Conservation (phyloP, 2,888 invertebrate genomes). For the Arge pagana region DNA sequence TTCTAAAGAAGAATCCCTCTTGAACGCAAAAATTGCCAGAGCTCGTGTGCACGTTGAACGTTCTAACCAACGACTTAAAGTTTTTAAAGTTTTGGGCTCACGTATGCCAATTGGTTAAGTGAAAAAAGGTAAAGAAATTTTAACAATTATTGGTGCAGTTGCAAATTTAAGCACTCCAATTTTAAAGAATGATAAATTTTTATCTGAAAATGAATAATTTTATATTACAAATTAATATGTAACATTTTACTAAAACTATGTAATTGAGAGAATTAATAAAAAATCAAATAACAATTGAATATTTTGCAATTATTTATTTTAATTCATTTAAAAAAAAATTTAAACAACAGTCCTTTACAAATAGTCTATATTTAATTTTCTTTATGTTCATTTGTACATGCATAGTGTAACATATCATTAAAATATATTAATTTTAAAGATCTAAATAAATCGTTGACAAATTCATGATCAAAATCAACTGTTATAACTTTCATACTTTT, state of each 20-base stretch:
- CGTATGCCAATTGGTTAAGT: slow-evolving; percentile 7
- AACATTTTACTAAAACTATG: no score
- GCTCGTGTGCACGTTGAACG: slow-evolving; percentile 25
- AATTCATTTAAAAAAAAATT: background rate
- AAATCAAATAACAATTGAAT: no score
- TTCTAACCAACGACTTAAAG: slow-evolving; percentile 19
- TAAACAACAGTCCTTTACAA: background rate
- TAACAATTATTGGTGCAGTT: slow-evolving; percentile 10
- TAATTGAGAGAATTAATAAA: no score
- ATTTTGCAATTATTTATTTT: no score
- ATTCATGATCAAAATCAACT: slow-evolving; percentile 19
- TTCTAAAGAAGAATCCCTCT: slow-evolving; percentile 11
- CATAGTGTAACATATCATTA: slow-evolving; percentile 19
- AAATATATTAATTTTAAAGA: slow-evolving; percentile 21
- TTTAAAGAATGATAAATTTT: slow-evolving; percentile 13
- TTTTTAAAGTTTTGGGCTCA: background rate
- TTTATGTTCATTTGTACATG: no score
- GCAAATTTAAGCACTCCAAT: slow-evolving; percentile 5
- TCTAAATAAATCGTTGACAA: slow-evolving; percentile 9
- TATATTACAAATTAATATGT: no score
- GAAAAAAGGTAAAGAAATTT: slow-evolving; percentile 5
- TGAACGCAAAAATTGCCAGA: slow-evolving; percentile 12
- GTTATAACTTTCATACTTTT: slow-evolving; percentile 11
- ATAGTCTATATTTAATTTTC: background rate
- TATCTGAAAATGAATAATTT: background rate